Evolutionary conservation across 2,888 invertebrate species (phyloP), one percentile per base, ranked within the genome.

Genomic region (Ormyrus labotus): DNA sequence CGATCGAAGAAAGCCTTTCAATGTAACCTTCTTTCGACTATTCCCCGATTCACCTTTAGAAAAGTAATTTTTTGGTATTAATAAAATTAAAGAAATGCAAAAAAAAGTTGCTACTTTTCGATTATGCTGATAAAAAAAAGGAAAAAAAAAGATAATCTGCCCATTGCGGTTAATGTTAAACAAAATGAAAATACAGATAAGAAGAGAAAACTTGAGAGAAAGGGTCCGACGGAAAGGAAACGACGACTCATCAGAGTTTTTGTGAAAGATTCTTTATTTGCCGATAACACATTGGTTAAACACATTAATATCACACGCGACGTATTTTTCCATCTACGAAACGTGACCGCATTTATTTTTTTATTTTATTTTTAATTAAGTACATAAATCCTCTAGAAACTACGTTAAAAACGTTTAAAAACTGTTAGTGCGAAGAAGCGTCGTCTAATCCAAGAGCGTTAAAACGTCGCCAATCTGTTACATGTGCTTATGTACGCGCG

Each of bases 201-300:
- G 64, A 69, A 19, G 48, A 70, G 50, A 82, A 45, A 60, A 80
- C 63, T 81, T 83, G 80, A 82, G 82, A 83, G 80, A 83, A 73
- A 80, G 81, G 83, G 79, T 84, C 80, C 77, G 79, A 83, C 82
- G 81, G 45, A 83, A 83, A 83, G 81, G 45, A 83, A 85, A 83
- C 76, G 71, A 82, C 67, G 67, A 51, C 53, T 34, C 74, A 64
- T 65, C 81, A 60, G 71, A 75, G 70, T 81, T 83, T 34, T 80
- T 83, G 65, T 80, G 51, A 65, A 83, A 84, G 81, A 79, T 84
- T 72, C 82, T 86, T 85, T 84, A 85, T 85, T 85, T 71, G 80
- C 80, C 80, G 83, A 83, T 70, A 80, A 82, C 73, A 83, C 78
- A 82, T 83, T 74, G 78, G 34, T 34, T 34, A 69, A 82, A 50